Conservation (phyloP, 2,113 vertebrate species). For the Archocentrus centrarchus region DNA sequence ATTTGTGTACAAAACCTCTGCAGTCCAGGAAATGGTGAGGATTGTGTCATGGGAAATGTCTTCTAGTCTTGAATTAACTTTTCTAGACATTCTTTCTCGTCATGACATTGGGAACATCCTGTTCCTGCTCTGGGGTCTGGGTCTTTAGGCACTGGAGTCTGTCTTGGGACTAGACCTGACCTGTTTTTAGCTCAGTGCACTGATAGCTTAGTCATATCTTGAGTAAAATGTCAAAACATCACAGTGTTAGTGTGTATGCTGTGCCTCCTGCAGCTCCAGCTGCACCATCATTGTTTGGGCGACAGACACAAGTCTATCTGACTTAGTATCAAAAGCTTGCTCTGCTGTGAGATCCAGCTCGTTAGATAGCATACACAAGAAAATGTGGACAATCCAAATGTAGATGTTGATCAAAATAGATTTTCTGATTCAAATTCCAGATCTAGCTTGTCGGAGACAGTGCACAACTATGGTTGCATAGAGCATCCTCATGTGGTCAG, state of each 20-base stretch:
- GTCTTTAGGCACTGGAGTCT: background rate
- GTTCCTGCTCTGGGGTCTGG: constrained; percentile 36
- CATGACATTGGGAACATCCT: constrained; percentile 55
- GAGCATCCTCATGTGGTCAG: background rate
- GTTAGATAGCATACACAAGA: constrained; percentile 26
- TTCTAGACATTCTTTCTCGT: constrained; percentile 43
- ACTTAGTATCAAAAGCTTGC: background rate
- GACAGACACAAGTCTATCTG: constrained; percentile 41
- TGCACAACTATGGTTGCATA: background rate
- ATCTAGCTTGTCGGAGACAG: background rate
- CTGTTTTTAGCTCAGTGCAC: constrained; percentile 1
- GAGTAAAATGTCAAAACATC: constrained; percentile 8
- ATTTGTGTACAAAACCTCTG: constrained; percentile 57
- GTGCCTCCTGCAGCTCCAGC: constrained; percentile 41
- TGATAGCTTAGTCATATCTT: background rate
- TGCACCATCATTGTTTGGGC: constrained; percentile 35
- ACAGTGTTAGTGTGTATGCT: background rate
- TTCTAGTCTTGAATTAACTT: constrained; percentile 24
- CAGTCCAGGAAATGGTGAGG: constrained; percentile 56
- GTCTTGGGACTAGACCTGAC: constrained; percentile 21
- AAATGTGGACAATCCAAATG: background rate
- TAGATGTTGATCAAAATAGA: constrained; percentile 32
- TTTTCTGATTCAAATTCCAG: background rate
- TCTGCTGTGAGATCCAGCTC: background rate
- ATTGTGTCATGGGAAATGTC: constrained; percentile 73